phyloP scores from a whole-genome alignment of 2,888 invertebrate genomes.

The Limnephilus marmoratus region DNA sequence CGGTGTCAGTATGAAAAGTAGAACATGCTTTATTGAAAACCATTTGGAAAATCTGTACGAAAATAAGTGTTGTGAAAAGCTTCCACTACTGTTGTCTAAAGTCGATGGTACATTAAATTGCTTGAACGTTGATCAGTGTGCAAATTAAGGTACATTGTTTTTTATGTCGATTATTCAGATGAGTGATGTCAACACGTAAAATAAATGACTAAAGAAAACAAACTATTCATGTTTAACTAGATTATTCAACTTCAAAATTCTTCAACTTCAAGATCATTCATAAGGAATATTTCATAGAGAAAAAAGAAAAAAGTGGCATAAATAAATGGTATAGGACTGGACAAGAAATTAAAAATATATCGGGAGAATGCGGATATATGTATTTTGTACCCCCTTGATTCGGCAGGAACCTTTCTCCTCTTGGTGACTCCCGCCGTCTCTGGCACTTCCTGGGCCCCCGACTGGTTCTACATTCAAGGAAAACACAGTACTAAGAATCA shows the following conservation, averaged over 20 bases:
- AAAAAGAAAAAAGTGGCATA: neutral
- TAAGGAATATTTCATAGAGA: neutral
- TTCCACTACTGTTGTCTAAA: no score
- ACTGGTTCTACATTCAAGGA: neutral
- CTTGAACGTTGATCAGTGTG: no score
- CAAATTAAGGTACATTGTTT: no score
- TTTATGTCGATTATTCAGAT: no score
- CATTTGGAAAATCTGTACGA: no score
- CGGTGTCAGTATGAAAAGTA: no score
- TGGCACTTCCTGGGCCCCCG: neutral
- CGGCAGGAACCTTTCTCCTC: slow-evolving; percentile 9
- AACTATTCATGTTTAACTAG: neutral
- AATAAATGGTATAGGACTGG: neutral
- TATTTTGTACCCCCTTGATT: slow-evolving; percentile 20
- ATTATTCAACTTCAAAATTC: neutral
- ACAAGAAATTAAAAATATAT: neutral
- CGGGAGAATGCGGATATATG: neutral
- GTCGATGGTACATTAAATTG: no score
- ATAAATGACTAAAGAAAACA: neutral
- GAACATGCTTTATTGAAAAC: no score
- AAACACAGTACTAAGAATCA: neutral
- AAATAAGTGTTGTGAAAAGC: no score
- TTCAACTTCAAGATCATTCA: neutral
- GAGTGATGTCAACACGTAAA: no score
- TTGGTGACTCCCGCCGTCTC: neutral